Conservation (phyloP, 1,140 invertebrate species). For the Drosophila kikkawai region DNA sequence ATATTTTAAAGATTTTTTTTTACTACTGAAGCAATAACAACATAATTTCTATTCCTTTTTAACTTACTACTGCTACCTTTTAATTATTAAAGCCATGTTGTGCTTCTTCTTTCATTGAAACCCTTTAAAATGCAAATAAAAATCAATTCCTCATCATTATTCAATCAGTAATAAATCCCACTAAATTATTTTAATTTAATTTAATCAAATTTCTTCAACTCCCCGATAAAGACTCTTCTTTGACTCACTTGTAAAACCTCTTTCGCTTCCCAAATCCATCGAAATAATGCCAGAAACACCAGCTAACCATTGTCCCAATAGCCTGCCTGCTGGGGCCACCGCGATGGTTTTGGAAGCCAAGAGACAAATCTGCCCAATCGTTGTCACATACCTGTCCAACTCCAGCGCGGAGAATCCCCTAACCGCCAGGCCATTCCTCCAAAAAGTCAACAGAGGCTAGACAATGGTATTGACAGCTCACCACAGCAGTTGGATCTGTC, state of each 20-base stretch:
- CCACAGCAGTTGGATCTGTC: conserved; percentile 26
- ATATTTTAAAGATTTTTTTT: too few species aligned
- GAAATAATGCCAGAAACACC: conserved; percentile 2
- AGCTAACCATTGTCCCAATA: conserved; percentile 23
- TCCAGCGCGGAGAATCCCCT: conserved; percentile 7
- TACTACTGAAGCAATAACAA: too few species aligned
- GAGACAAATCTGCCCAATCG: conserved; percentile 50
- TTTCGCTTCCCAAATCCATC: conserved; percentile 8
- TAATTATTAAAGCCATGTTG: too few species aligned
- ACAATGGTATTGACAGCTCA: conserved; percentile 45
- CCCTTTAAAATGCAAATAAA: background rate
- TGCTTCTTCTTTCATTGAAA: background rate
- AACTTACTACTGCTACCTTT: too few species aligned
- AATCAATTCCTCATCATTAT: background rate
- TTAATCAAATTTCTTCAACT: background rate
- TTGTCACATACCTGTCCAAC: conserved; percentile 48
- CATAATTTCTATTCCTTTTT: too few species aligned
- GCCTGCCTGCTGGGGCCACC: background rate
- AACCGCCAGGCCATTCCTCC: background rate
- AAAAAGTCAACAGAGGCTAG: conserved; percentile 29
- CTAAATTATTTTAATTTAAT: background rate
- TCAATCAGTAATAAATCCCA: background rate
- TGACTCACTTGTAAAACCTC: background rate
- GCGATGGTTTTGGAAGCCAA: conserved; percentile 19
- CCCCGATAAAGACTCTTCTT: too few species aligned